Evolutionary conservation across 2,797 vertebrate genomes (phyloP).

Genomic region (Columba guinea): DNA sequence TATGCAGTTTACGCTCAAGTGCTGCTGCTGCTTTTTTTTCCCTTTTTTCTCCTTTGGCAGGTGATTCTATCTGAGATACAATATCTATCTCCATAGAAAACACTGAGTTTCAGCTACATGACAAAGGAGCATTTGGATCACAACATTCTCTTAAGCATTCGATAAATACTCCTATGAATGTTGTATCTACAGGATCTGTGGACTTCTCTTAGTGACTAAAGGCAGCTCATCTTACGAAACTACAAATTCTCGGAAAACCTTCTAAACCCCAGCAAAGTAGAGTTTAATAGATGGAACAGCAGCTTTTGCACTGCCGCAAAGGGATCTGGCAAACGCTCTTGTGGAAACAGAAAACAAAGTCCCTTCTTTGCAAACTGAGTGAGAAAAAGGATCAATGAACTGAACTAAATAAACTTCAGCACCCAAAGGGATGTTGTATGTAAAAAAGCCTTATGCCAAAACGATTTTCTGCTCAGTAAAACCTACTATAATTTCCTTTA

Average conservation of each 20-base stretch:
- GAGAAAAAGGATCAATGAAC: not conserved
- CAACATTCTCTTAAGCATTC: not conserved
- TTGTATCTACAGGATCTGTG: not conserved
- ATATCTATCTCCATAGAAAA: not conserved
- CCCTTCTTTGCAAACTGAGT: not conserved
- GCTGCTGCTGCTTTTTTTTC: not conserved
- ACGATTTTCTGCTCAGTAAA: not conserved
- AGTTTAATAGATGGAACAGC: not conserved
- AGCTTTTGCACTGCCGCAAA: not conserved
- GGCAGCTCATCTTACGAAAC: not conserved
- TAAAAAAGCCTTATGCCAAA: not conserved
- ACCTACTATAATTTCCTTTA: not conserved
- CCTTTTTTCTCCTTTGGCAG: not conserved
- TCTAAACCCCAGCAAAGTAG: not conserved
- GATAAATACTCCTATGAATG: not conserved
- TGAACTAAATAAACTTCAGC: not conserved
- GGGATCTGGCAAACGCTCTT: not conserved
- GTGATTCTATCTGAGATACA: not conserved
- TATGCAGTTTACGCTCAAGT: not conserved
- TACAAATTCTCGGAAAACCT: not conserved
- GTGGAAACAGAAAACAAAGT: not conserved
- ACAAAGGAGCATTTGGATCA: not conserved
- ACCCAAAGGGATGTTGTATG: not conserved
- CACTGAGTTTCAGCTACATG: not conserved
- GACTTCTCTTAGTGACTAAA: not conserved